Base-by-base conservation (phyloP, 2,113 vertebrate genomes). In the Electrona antarctica region DNA sequence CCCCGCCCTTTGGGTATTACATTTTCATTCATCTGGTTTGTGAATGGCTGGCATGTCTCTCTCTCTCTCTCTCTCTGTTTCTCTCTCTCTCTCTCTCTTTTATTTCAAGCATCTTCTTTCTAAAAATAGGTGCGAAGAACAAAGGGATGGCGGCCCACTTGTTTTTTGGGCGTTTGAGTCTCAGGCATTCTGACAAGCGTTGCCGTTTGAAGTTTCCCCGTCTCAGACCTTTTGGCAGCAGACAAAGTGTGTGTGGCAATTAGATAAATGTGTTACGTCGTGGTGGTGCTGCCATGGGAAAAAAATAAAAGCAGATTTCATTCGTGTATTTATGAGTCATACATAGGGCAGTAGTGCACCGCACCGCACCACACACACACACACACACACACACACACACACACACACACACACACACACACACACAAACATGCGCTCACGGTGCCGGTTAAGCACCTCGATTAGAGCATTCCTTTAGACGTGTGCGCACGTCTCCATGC, bases 201-300 rank as follows among this genome's bases (percentile, higher is more conserved):
- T 69, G 50, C 62, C 64, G 81, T 91, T 91, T 89, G 88, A 90
- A 89, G 89, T 87, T 82, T 83, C 2, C 2, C 60, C 68, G 64
- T 76, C 81, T 33, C 82, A 88, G 82, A 90, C 82, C 74, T 65
- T 74, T 65, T 74, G 76, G 78, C 82, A 46, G 78, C 79, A 74
- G 21, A 21, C 64, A 89, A 79, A 80, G 79, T 81, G 79, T 79
- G 83, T 87, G 87, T 85, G 79, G 83, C 85, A 85, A 89, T 92
- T 91, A 87, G 86, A 89, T 82, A 85, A 88, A 88, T 86, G 82
- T 80, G 64, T 77, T 12, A 55, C 77, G 87, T 71, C 77, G 83
- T 89, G 84, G 83, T 89, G 84, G 21, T 21, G 21, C 21, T 21
- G 21, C 21, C 21, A 21, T 21, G 21, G 21, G 21, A 21, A 21